Evolutionary conservation across 2,113 vertebrate genomes (phyloP).

Genomic region (Aphelocoma coerulescens): DNA sequence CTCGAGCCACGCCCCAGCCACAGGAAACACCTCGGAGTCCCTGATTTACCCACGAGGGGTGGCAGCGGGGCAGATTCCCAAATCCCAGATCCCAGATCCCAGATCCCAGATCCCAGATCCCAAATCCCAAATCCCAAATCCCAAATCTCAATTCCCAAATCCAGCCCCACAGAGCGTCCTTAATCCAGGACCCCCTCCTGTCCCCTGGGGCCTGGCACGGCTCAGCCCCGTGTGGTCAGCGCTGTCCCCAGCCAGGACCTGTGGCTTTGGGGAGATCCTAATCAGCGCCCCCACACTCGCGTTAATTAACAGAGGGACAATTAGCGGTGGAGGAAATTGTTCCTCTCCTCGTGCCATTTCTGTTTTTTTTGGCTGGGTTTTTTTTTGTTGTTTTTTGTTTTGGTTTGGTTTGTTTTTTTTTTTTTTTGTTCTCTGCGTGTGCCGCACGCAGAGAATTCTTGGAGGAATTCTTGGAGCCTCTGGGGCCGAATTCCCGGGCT

Average conservation of each 20-base stretch:
- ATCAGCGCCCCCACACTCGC: not conserved
- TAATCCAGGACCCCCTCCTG: not conserved
- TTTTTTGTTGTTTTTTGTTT: too few relatives aligned
- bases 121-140: fast-evolving
- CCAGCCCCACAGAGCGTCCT: fast-evolving
- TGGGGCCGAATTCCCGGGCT: not conserved
- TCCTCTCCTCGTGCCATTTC: not conserved
- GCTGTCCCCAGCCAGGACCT: not conserved
- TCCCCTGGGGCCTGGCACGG: fast-evolving
- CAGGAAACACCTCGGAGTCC: not conserved
- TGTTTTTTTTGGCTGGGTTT: not conserved
- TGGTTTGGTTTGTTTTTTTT: not conserved
- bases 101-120: not conserved
- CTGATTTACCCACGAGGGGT: fast-evolving
- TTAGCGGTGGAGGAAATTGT: constrained; percentile 5
- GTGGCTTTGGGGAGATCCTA: not conserved
- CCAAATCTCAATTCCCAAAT: fast-evolving
- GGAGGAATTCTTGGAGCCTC: not conserved
- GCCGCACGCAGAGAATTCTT: too few relatives aligned
- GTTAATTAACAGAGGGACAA: constrained; percentile 11
- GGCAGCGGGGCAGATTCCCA: not conserved
- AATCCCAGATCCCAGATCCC: fast-evolving
- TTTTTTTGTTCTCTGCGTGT: not conserved
- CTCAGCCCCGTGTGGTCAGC: not conserved
- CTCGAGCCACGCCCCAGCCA: not conserved